Evolutionary conservation across 2,888 invertebrate genomes (phyloP).

Genomic region (Ferrisia virgata): DNA sequence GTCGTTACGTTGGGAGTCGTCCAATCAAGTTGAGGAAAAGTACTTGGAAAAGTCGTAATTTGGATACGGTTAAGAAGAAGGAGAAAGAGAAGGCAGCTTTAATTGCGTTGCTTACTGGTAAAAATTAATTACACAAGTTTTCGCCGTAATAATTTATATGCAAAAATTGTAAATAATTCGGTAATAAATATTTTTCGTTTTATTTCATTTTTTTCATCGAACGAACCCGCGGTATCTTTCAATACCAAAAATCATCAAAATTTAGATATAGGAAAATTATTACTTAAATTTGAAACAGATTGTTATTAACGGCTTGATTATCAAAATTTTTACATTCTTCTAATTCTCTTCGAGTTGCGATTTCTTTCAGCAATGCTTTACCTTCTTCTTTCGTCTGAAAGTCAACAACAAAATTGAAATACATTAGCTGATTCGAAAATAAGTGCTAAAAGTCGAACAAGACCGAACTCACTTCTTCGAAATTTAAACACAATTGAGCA

Average conservation of each 20-base stretch:
- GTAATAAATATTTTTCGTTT: not conserved
- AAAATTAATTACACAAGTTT: not conserved
- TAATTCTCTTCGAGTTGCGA: slow-evolving; percentile 15
- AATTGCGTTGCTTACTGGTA: slow-evolving; percentile 64
- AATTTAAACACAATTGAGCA: slow-evolving; percentile 57
- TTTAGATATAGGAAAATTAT: not conserved
- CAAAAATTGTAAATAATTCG: not conserved
- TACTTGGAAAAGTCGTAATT: slow-evolving; percentile 88
- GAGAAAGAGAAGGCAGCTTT: slow-evolving; percentile 90
- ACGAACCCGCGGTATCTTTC: too few relatives aligned
- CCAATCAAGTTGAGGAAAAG: slow-evolving; percentile 97
- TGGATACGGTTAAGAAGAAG: slow-evolving; percentile 92
- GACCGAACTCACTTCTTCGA: slow-evolving; percentile 38
- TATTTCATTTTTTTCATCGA: not conserved
- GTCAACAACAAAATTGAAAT: not conserved
- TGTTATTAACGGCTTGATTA: not conserved
- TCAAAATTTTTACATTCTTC: slow-evolving; percentile 34
- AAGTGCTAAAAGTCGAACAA: not conserved
- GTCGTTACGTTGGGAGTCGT: slow-evolving; percentile 96
- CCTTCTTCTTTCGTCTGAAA: slow-evolving; percentile 44
- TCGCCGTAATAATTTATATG: not conserved
- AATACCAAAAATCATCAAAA: not conserved
- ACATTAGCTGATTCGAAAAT: too few relatives aligned
- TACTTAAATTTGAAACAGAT: not conserved
- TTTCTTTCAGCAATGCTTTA: slow-evolving; percentile 38